A percentile compares a stretch with the other conserved stretches of the same genome.
These are phyloP conservation scores for Diadophis punctatus DNA, from an alignment of 2,113 vertebrate species.

Conservation along the genomic window DNA sequence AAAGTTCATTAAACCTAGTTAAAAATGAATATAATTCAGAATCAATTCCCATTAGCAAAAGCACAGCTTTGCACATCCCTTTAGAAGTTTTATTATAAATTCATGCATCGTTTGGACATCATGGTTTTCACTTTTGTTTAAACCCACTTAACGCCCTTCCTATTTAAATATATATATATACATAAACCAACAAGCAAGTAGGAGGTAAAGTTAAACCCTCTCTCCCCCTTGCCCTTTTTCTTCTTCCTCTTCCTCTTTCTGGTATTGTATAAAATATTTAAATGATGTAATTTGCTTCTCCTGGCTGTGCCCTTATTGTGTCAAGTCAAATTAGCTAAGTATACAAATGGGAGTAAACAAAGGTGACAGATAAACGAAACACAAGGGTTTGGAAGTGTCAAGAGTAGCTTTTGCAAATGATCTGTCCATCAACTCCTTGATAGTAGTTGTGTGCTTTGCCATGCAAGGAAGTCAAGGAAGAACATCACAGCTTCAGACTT, in stretches of 20 bases:
- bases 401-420: constrained; percentile 22
- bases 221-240: neutral
- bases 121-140: constrained; percentile 41
- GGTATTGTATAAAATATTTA: constrained; percentile 72
- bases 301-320: constrained; percentile 74
- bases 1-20: constrained; percentile 74
- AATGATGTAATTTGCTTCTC: constrained; percentile 64
- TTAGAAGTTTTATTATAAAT: constrained; percentile 67
- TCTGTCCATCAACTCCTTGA: constrained; percentile 31
- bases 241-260: neutral
- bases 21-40: constrained; percentile 76
- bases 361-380: constrained; percentile 73
- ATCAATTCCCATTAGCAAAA: constrained; percentile 71
- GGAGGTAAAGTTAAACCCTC: constrained; percentile 23
- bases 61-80: constrained; percentile 52
- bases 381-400: constrained; percentile 47
- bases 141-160: constrained; percentile 1
- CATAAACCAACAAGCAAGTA: neutral
- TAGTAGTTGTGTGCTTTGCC: neutral
- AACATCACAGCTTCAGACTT: constrained; percentile 17
- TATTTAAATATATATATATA: constrained; percentile 51
- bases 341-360: constrained; percentile 69
- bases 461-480: constrained; percentile 34
- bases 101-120: constrained; percentile 49
- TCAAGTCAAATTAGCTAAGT: constrained; percentile 72